Conservation (phyloP, 2,888 invertebrate genomes). For the Arenicola marina region DNA sequence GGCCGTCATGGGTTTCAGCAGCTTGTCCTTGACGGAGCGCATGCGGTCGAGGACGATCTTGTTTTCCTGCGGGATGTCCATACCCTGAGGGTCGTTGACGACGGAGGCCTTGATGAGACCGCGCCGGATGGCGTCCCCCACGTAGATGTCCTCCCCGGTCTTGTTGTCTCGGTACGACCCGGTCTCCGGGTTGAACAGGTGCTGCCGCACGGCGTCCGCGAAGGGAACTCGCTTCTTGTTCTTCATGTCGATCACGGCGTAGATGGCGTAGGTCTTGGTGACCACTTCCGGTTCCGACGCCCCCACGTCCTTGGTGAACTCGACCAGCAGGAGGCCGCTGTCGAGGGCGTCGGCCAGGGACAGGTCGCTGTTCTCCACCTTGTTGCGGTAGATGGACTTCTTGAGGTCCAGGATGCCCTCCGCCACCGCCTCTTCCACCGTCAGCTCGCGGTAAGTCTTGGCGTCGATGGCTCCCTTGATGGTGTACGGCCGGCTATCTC, state of each 20-base stretch:
- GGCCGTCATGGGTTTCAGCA: conserved; percentile 45
- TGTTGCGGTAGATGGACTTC: conserved; percentile 24
- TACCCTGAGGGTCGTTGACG: conserved; percentile 44
- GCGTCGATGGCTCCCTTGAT: conserved; percentile 27
- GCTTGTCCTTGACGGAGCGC: conserved; percentile 41
- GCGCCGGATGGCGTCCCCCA: conserved; percentile 57
- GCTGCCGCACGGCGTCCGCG: conserved; percentile 33
- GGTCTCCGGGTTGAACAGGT: conserved; percentile 46
- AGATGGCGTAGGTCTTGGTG: conserved; percentile 55
- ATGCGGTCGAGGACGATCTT: conserved; percentile 47
- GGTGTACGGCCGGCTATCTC: conserved; percentile 50
- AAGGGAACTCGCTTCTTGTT: conserved; percentile 38
- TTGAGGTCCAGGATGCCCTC: conserved; percentile 31
- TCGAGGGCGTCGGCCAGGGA: conserved; percentile 34
- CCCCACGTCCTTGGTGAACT: conserved; percentile 25
- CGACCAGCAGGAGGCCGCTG: conserved; percentile 32
- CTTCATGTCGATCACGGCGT: conserved; percentile 50
- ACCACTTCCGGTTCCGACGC: conserved; percentile 38
- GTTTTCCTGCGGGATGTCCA: conserved; percentile 55
- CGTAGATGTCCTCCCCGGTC: conserved; percentile 44
- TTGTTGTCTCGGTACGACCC: conserved; percentile 53
- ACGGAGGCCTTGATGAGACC: conserved; percentile 57
- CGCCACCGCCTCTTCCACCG: conserved; percentile 29
- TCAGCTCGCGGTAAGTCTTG: conserved; percentile 20
- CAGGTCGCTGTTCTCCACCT: conserved; percentile 14